Conservation (phyloP, 2,888 invertebrate species). For the Syrphus vitripennis region DNA sequence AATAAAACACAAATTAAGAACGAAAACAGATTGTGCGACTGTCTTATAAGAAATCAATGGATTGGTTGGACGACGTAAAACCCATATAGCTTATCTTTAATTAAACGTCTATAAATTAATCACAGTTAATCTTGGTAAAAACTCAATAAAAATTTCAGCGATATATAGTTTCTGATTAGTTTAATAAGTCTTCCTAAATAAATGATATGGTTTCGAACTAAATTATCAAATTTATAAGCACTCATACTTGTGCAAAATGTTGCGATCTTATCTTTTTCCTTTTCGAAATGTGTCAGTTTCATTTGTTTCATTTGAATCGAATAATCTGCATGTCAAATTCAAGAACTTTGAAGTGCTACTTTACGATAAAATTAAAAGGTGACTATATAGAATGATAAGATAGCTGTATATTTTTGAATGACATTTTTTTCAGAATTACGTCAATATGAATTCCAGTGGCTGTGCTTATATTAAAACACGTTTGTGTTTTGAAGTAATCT, state of each 20-base stretch:
- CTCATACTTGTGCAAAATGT: neutral
- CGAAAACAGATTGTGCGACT: neutral
- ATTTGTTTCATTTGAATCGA: neutral
- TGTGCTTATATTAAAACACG: no score
- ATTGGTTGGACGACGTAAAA: conserved; percentile 4
- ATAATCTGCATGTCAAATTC: neutral
- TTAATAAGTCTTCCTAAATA: neutral
- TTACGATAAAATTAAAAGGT: neutral
- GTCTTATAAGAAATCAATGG: conserved; percentile 29
- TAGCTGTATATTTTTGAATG: neutral
- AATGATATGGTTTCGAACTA: neutral
- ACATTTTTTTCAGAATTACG: neutral
- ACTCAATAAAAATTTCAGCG: neutral
- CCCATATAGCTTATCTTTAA: conserved; percentile 31
- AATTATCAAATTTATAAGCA: neutral
- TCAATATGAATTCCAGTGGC: no score
- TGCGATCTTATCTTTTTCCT: neutral
- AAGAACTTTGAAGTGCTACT: neutral
- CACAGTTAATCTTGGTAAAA: neutral
- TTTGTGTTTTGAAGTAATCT: no score
- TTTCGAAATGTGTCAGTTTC: neutral
- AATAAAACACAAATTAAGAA: conserved; percentile 27
- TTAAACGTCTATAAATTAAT: conserved; percentile 17
- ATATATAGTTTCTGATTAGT: neutral
- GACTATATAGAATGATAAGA: neutral